Percentiles rank a stretch among this genome's conserved stretches.
These are phyloP conservation scores for Chelonia mydas DNA, from an alignment of 2,797 vertebrate genomes.

Conservation along the genomic window DNA sequence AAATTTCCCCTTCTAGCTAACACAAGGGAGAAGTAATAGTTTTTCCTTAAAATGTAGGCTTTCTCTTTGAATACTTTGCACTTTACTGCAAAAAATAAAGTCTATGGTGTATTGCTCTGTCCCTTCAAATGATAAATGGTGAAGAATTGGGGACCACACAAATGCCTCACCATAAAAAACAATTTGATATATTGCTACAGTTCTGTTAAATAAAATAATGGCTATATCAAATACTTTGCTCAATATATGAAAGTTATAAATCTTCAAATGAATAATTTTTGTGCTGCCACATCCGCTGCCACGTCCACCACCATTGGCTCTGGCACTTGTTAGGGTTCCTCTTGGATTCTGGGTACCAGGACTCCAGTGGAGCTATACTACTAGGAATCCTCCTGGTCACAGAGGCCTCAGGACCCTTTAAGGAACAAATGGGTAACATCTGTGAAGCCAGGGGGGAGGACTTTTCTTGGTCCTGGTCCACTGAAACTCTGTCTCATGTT, in stretches of 20 bases:
- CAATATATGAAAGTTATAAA: no score
- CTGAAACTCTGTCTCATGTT: no score
- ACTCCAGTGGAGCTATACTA: no score
- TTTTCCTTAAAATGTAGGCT: not conserved
- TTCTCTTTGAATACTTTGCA: accelerated
- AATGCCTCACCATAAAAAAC: not conserved
- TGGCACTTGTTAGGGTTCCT: no score
- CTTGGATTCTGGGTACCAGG: no score
- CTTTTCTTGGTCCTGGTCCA: no score
- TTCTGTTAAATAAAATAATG: not conserved
- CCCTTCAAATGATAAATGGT: not conserved
- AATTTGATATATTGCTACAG: not conserved
- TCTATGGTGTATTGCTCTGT: not conserved
- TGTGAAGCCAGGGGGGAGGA: no score
- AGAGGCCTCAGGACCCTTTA: no score
- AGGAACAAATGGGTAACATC: no score
- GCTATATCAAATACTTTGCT: not conserved
- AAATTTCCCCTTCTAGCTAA: not conserved
- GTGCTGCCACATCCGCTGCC: no score
- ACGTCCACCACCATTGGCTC: no score
- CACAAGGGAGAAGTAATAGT: accelerated
- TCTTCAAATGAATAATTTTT: not conserved
- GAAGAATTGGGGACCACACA: not conserved
- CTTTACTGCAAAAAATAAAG: not conserved
- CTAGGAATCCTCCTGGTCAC: no score